Conservation (phyloP, 2,888 invertebrate species). For the Leptopilina syphax region DNA sequence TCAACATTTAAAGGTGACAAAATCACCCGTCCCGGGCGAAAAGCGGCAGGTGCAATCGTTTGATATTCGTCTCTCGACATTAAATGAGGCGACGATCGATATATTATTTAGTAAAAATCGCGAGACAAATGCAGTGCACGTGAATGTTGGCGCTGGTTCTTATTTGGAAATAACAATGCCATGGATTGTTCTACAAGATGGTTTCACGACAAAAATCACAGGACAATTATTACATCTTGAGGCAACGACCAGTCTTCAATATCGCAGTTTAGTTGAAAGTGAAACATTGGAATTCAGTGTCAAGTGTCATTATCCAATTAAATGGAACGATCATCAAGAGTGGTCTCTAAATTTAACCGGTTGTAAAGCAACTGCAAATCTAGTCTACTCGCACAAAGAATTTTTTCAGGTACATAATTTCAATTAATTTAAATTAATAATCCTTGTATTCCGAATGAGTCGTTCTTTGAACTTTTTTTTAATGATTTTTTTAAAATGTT, state of each 20-base stretch:
- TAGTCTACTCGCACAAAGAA: constrained; percentile 96
- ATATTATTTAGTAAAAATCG: constrained; percentile 96
- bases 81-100: constrained; percentile 96
- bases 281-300: constrained; percentile 96
- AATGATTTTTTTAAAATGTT: too few relatives aligned
- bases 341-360: constrained; percentile 95
- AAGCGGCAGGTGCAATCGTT: constrained; percentile 93
- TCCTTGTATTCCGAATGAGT: too few relatives aligned
- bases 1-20: constrained; percentile 87
- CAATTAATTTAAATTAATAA: too few relatives aligned
- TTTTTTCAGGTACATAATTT: constrained; percentile 87
- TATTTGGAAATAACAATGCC: constrained; percentile 98
- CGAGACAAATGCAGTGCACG: constrained; percentile 98
- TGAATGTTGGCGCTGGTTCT: constrained; percentile 96
- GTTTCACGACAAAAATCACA: constrained; percentile 93
- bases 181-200: constrained; percentile 92
- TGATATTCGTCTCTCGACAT: constrained; percentile 92
- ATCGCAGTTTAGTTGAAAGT: constrained; percentile 93
- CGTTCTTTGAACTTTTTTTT: too few relatives aligned
- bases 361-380: constrained; percentile 94
- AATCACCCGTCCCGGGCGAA: constrained; percentile 91
- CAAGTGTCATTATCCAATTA: constrained; percentile 91
- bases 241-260: constrained; percentile 96
- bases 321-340: constrained; percentile 97
- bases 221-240: constrained; percentile 96